phyloP scores from a whole-genome alignment of 2,888 invertebrate genomes.

The Agonopterix alstromeriana region DNA sequence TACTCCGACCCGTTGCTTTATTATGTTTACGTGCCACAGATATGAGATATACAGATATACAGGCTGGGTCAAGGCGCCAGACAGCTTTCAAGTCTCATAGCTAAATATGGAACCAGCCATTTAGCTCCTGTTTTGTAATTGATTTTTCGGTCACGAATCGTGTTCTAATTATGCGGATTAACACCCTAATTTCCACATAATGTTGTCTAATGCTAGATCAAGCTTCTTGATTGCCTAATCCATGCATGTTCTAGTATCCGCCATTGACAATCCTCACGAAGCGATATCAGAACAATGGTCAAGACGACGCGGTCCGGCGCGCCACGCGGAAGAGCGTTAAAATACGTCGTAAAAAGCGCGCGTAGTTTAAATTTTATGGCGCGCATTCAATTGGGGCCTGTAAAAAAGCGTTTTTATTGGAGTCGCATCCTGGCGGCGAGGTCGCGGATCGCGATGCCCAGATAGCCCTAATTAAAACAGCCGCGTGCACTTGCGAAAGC shows the following conservation, averaged over 20 bases:
- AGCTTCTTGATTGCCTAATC: slow-evolving; percentile 54
- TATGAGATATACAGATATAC: slow-evolving; percentile 64
- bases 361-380: slow-evolving; percentile 70
- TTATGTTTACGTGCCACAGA: slow-evolving; percentile 73
- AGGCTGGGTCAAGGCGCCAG: slow-evolving; percentile 65
- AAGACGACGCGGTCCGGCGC: slow-evolving; percentile 24
- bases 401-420: slow-evolving; percentile 70
- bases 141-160: slow-evolving; percentile 44
- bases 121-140: slow-evolving; percentile 54
- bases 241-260: slow-evolving; percentile 47
- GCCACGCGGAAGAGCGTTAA: slow-evolving; percentile 65
- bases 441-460: slow-evolving; percentile 51
- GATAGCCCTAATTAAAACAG: slow-evolving; percentile 71
- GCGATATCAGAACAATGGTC: slow-evolving; percentile 52
- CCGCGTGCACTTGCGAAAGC: slow-evolving; percentile 58
- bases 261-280: slow-evolving; percentile 37
- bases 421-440: slow-evolving; percentile 60
- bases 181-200: slow-evolving; percentile 54
- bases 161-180: slow-evolving; percentile 41
- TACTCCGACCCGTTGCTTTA: slow-evolving; percentile 56
- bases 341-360: slow-evolving; percentile 66
- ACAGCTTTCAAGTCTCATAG: slow-evolving; percentile 61
- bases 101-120: slow-evolving; percentile 57
- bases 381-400: slow-evolving; percentile 68
- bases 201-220: slow-evolving; percentile 41